Base-by-base conservation (phyloP, 2,888 invertebrate genomes). In the Incurvaria masculella region DNA sequence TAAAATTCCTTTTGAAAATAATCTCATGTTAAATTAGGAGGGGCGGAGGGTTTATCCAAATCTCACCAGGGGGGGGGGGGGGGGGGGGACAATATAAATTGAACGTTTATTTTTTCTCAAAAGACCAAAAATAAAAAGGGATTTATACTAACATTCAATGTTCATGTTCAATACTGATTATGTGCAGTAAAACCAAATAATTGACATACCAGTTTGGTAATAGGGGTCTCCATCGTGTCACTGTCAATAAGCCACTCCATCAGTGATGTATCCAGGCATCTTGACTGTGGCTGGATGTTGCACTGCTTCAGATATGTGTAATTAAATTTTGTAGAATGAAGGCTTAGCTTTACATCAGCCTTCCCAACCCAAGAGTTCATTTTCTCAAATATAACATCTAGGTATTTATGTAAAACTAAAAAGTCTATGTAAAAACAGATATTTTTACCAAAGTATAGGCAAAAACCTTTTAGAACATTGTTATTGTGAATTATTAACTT, bases 221-320 rank as follows among this genome's bases (percentile, higher is more conserved):
- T 55, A 49, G 60, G 61, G 17, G 62, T 60, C 19, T 61, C 58
- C 54, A 61, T 68, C 52, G 70, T 72, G 44, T 67, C 68, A 49
- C 65, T 71, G 47, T 74, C 61, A 49, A 70, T 61, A 21, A 78
- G 56, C 76, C 78, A 76, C 54, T 79, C 70, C 10, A 56, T 53
- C 49, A 81, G 57, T 42, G 69, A 67, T 41, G 81, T 56, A 58
- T 76, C 76, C 14, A 52, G 49, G 50, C 62, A 73, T 57, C 61
- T 62, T 60, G 51, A 56, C 49, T 53, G 57, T 52, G 63, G 56
- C 59, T 61, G 61, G 53, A 63, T 61, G 59, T 64, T 70, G 58
- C 73, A 58, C 59, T 60, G 65, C 52, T 65, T 69, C 23, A 76
- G 48, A 42, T 61, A 49, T 16, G 62, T 47, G 50, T 62, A 65